phyloP scores from a whole-genome alignment of 2,113 vertebrate species.

The Argyrosomus japonicus region DNA sequence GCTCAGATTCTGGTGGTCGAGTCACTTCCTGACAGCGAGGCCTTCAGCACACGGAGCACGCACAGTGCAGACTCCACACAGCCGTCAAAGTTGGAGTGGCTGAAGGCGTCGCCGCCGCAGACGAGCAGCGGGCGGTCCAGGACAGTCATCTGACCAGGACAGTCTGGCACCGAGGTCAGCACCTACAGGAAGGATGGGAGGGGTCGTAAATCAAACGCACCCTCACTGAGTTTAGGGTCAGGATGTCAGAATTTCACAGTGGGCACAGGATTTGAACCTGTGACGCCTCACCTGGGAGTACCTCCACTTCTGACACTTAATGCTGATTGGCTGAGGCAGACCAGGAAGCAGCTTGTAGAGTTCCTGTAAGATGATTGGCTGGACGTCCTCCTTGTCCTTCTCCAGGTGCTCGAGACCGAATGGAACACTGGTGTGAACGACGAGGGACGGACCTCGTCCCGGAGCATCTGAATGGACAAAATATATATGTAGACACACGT shows the following conservation, averaged over 20 bases:
- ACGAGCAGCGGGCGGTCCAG: conserved; percentile 86
- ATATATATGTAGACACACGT: too few relatives aligned
- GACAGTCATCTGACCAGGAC: conserved; percentile 90
- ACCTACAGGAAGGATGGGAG: conserved; percentile 82
- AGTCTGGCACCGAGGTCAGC: conserved; percentile 80
- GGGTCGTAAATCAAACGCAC: neutral
- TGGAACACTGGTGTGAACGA: conserved; percentile 89
- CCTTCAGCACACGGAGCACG: conserved; percentile 84
- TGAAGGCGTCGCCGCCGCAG: conserved; percentile 92
- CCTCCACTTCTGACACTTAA: conserved; percentile 92
- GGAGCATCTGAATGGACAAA: conserved; percentile 74
- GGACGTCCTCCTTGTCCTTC: conserved; percentile 81
- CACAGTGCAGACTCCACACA: conserved; percentile 91
- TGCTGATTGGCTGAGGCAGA: conserved; percentile 85
- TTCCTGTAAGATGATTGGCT: conserved; percentile 88
- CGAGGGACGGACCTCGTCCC: conserved; percentile 84
- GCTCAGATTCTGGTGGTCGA: neutral
- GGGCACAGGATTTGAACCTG: neutral
- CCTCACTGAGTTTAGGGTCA: too few relatives aligned
- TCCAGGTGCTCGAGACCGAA: conserved; percentile 89
- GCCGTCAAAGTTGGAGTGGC: conserved; percentile 92
- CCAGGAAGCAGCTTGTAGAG: conserved; percentile 86
- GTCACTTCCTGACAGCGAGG: conserved; percentile 64
- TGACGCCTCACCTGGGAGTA: conserved; percentile 90
- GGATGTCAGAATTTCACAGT: neutral